phyloP scores from a whole-genome alignment of 2,888 invertebrate species.

The Parnassius orleans region DNA sequence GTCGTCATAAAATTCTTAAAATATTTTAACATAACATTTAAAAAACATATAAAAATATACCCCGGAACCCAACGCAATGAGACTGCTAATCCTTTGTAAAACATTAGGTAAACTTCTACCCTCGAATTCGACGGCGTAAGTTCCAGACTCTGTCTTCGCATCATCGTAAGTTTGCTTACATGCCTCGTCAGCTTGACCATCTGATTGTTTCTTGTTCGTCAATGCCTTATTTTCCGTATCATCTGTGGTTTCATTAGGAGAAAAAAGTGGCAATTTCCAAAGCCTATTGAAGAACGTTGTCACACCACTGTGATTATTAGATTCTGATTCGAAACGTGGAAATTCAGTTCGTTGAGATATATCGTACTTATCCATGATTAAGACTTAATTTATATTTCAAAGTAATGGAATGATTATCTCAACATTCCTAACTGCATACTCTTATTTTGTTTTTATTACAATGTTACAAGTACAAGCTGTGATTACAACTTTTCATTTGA shows the following conservation, averaged over 20 bases:
- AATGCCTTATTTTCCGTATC: slow-evolving; percentile 45
- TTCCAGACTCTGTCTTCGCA: slow-evolving; percentile 56
- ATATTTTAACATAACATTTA: neutral
- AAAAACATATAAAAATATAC: slow-evolving; percentile 72
- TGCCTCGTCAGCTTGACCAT: slow-evolving; percentile 42
- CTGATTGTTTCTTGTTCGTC: slow-evolving; percentile 42
- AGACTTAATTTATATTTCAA: neutral
- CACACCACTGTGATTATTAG: slow-evolving; percentile 86
- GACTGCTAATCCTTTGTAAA: slow-evolving; percentile 91
- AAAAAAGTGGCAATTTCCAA: slow-evolving; percentile 85
- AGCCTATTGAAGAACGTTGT: slow-evolving; percentile 88
- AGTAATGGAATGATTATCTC: slow-evolving; percentile 16
- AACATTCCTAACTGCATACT: neutral
- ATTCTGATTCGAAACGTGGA: slow-evolving; percentile 86
- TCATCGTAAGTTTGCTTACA: slow-evolving; percentile 50
- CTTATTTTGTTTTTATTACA: too few relatives aligned
- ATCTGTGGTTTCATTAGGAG: slow-evolving; percentile 57
- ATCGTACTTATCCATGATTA: slow-evolving; percentile 69
- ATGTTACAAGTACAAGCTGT: neutral
- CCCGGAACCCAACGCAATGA: slow-evolving; percentile 89
- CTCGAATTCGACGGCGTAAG: slow-evolving; percentile 82
- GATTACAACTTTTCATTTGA: neutral
- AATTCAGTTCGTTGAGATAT: slow-evolving; percentile 73
- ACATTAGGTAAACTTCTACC: slow-evolving; percentile 93
- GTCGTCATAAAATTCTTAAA: too few relatives aligned